Evolutionary conservation across 2,797 vertebrate genomes (phyloP).

Genomic region (Dryobates pubescens): DNA sequence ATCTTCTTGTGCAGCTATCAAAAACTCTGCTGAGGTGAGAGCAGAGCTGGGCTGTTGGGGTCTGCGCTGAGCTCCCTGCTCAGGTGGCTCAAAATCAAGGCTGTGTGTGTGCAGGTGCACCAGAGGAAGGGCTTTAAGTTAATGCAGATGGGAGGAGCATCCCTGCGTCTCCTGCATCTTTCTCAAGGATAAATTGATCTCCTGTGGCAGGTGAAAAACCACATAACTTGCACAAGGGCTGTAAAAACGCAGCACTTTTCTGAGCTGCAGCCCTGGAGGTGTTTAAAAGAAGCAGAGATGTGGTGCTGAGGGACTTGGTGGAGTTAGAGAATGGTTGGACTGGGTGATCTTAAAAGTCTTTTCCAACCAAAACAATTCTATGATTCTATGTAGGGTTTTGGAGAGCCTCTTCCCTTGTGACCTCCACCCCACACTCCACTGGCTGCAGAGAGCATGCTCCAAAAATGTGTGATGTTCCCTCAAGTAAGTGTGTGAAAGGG

Average conservation of each 20-base stretch:
- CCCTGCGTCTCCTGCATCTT: not conserved
- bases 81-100: not conserved
- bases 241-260: fast-evolving
- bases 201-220: fast-evolving
- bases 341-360: too few relatives aligned
- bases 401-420: not conserved
- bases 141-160: not conserved
- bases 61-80: not conserved
- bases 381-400: fast-evolving
- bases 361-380: too few relatives aligned
- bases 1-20: conserved; percentile 7
- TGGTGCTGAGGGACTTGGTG: too few relatives aligned
- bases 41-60: not conserved
- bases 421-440: not conserved
- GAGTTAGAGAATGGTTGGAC: too few relatives aligned
- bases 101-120: fast-evolving
- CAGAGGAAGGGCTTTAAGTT: fast-evolving
- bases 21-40: not conserved
- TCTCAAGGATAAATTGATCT: not conserved
- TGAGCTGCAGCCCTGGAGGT: not conserved
- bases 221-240: fast-evolving
- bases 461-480: not conserved
- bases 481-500: conserved; percentile 11
- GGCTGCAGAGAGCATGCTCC: not conserved
- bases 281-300: too few relatives aligned